Evolutionary conservation across 2,113 vertebrate genomes (phyloP).

Genomic region (Aldabrachelys gigantea): DNA sequence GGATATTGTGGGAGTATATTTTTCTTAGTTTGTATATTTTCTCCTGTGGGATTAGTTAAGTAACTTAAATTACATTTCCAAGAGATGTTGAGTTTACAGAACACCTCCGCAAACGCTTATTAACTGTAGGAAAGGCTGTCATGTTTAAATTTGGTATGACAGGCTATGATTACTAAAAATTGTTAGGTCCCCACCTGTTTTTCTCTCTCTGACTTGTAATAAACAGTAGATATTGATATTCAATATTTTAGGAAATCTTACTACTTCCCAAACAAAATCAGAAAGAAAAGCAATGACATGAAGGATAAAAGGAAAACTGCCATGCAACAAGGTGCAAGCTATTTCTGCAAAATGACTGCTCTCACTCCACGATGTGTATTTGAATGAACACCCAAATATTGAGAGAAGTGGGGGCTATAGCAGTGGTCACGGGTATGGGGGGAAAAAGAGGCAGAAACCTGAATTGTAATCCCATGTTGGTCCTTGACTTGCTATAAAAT

Average conservation of each 20-base stretch:
- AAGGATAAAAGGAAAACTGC: not conserved
- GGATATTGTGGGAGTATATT: not conserved
- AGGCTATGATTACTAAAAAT: not conserved
- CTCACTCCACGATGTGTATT: not conserved
- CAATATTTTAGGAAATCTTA: not conserved
- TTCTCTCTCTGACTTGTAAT: not conserved
- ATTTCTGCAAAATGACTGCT: not conserved
- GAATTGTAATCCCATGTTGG: not conserved
- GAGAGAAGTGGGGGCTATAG: not conserved
- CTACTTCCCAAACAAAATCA: not conserved
- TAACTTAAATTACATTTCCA: not conserved
- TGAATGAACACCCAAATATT: not conserved
- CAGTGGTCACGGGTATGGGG: not conserved
- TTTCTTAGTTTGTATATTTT: not conserved
- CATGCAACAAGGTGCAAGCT: not conserved
- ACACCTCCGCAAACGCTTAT: not conserved
- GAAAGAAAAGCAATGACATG: not conserved
- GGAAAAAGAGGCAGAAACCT: not conserved
- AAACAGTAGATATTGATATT: not conserved
- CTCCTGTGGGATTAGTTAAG: not conserved
- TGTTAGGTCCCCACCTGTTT: not conserved
- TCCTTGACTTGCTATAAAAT: accelerated
- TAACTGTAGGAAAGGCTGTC: not conserved
- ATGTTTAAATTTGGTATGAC: not conserved
- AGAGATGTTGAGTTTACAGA: not conserved